Evolutionary conservation across 2,113 vertebrate genomes (phyloP), one percentile per base, ranked within the genome.

Genomic region (Salvelinus alpinus): DNA sequence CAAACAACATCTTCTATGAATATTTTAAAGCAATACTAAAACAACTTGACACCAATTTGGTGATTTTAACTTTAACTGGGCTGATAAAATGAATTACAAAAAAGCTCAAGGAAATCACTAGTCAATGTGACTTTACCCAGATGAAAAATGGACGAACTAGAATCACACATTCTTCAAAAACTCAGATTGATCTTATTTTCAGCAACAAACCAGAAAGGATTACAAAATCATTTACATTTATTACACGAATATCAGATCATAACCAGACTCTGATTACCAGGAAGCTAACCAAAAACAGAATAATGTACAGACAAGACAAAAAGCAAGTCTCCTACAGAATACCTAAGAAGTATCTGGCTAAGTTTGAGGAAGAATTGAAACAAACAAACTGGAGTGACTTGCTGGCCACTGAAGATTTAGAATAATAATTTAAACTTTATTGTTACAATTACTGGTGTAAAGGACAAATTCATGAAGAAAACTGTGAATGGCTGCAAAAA

Each of bases 141-240:
- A 20, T 70, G n/a, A 44, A 47, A 9, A 20, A 70, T 38, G 67
- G 31, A 9, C 34, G 0, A 8, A 70, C 34, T 18, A 20, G 67
- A 44, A 69, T 69, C 3, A 44, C 67, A 20, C 27, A 13, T 9
- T 38, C 27, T 34, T 34, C 67, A 12, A 29, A 38, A 69, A n/a
- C 67, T 5, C 8, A 69, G 20, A 47, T 69, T 38, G 27, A 47
- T 69, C 8, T 69, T 34, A 69, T 69, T 38, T 68, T 68, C 27
- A 29, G 29, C 27, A 68, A 68, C 27, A 68, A 31, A 22, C 65
- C 65, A 68, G 27, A 68, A 31, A 68, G 24, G 27, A 68, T 68
- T 11, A 12, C 27, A 8, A 68, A 29, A 31, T 68, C 65, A 68
- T 68, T 20, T 5, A 68, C 34, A 14, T 29, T 38, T 8, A 12